Base-by-base conservation (phyloP, 2,113 vertebrate genomes). In the Athene noctua region DNA sequence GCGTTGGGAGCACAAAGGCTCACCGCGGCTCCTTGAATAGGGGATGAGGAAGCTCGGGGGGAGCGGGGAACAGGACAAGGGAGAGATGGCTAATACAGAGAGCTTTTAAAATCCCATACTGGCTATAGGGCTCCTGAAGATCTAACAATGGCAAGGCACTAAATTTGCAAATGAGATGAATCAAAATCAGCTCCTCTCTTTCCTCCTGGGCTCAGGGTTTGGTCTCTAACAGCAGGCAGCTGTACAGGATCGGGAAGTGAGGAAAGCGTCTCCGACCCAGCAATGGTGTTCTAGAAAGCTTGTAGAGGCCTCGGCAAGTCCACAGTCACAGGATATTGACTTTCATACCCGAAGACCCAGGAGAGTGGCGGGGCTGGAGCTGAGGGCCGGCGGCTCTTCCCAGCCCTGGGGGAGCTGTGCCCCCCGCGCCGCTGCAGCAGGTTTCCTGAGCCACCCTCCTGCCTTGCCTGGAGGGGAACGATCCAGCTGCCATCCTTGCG, bases 401-500 rank as follows among this genome's bases (percentile, higher is more conserved):
- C 32, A 26, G 85, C 78, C 5, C 3, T 9, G 15, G 2, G 51
- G 22, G 49, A 38, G 14, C n/a, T 0, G 46, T 3, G n/a, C 11
- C 17, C 16, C 52, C 6, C 15, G 20, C 3, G n/a, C 13, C 42
- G 40, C 38, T 17, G 38, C 5, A 34, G 46, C 57, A 42, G 79
- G n/a, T 26, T 3, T 6, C 61, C 12, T 8, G 4, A 23, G 17
- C 27, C 61, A 30, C 38, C 38, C 63, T 72, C 49, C 65, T n/a
- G 27, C 36, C 89, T 27, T 9, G 25, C 34, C 54, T 13, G 2
- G 1, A 27, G 2, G 2, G 11, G 19, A 34, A 10, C 0, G 15
- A 25, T 21, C 23, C 47, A 34, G 32, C 61, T 25, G 4, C 1
- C 0, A 52, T 3, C 88, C 21, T 11, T 5, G 21, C 18, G 5